Evolutionary conservation across 2,113 vertebrate genomes (phyloP).

Genomic region (Macquaria ambigua): DNA sequence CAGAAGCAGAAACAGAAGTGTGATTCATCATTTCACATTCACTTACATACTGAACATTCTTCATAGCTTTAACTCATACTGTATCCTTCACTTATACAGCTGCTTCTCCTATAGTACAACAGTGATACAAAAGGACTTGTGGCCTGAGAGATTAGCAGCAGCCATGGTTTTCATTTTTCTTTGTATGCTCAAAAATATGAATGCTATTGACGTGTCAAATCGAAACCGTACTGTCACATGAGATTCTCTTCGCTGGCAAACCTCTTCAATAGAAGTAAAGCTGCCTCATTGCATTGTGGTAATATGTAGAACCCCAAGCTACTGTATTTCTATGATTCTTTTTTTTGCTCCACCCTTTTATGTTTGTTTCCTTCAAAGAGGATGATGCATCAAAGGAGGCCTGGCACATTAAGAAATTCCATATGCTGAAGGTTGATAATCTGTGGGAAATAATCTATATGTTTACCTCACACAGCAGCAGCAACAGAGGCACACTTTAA

Average conservation of each 20-base stretch:
- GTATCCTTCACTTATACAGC: neutral
- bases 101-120: neutral
- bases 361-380: constrained; percentile 61
- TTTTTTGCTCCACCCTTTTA: constrained; percentile 42
- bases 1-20: neutral
- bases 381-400: constrained; percentile 59
- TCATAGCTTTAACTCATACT: neutral
- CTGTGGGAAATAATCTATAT: constrained; percentile 22
- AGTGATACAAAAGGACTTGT: constrained; percentile 6
- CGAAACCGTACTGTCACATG: constrained; percentile 68
- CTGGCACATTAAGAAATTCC: constrained; percentile 59
- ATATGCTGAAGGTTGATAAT: constrained; percentile 62
- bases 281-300: constrained; percentile 32
- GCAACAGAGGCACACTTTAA: neutral
- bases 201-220: constrained; percentile 63
- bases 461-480: constrained; percentile 2
- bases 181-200: constrained; percentile 49
- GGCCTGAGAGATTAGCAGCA: constrained; percentile 62
- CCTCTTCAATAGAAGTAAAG: constrained; percentile 59
- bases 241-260: constrained; percentile 65
- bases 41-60: neutral
- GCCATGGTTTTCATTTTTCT: constrained; percentile 51
- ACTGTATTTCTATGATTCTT: constrained; percentile 48
- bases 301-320: constrained; percentile 45
- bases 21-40: neutral